Conservation (phyloP, 1,140 invertebrate species). For the Listronotus bonariensis region DNA sequence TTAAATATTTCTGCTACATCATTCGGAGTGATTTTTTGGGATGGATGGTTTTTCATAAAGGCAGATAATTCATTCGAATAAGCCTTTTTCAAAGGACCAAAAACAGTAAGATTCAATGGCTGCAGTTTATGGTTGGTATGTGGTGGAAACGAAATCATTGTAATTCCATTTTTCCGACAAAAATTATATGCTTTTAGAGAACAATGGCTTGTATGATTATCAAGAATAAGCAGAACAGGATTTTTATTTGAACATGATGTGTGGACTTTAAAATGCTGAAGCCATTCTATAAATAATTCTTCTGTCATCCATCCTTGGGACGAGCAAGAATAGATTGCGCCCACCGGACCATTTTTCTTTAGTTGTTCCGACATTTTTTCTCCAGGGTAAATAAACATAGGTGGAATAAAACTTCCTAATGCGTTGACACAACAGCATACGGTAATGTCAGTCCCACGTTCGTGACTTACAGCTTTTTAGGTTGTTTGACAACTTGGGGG, state of each 20-base stretch:
- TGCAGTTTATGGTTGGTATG: too few relatives aligned
- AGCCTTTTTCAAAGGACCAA: neutral
- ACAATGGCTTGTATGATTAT: slow-evolving; percentile 4
- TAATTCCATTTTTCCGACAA: neutral
- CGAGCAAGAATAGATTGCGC: neutral
- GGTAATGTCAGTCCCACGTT: too few relatives aligned
- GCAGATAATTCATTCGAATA: slow-evolving; percentile 8
- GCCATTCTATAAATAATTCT: neutral
- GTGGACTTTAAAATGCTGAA: slow-evolving; percentile 2
- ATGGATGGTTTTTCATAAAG: neutral
- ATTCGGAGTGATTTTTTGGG: neutral
- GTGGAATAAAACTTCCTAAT: too few relatives aligned
- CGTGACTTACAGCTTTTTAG: too few relatives aligned
- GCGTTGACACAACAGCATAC: too few relatives aligned
- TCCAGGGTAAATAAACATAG: too few relatives aligned
- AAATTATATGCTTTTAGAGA: neutral
- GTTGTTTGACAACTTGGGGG: too few relatives aligned
- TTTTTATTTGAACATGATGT: neutral
- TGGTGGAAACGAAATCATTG: neutral
- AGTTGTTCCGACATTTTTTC: too few relatives aligned
- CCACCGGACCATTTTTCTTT: too few relatives aligned
- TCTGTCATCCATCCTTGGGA: neutral
- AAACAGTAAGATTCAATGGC: too few relatives aligned
- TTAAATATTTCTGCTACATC: too few relatives aligned
- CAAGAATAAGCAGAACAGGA: neutral